Conservation (phyloP, 2,888 invertebrate species). For the Conchocele bisecta region DNA sequence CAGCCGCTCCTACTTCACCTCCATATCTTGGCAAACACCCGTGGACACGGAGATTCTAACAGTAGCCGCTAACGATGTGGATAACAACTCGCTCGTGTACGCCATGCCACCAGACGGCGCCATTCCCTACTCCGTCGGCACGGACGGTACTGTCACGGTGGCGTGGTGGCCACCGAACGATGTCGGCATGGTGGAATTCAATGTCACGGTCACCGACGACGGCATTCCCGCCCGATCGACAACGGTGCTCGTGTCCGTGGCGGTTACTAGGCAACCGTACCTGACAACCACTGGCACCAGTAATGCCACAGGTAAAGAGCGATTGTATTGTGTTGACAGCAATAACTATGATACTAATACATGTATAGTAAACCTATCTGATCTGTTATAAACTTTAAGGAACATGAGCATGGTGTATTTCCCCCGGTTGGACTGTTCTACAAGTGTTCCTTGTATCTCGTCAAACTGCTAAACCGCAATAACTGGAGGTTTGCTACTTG, state of each 20-base stretch:
- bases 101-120: background rate
- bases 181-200: background rate
- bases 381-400: no score
- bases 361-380: no score
- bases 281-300: no score
- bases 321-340: no score
- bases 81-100: constrained; percentile 16
- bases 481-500: no score
- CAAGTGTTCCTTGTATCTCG: no score
- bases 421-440: no score
- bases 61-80: constrained; percentile 26
- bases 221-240: constrained; percentile 32
- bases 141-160: constrained; percentile 5
- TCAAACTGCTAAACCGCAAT: no score
- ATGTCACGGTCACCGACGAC: constrained; percentile 11
- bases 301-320: no score
- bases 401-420: no score
- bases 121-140: constrained; percentile 1
- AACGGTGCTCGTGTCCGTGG: background rate
- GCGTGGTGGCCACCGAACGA: background rate
- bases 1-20: background rate
- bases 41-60: background rate
- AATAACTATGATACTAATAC: no score
- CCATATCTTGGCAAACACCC: background rate
- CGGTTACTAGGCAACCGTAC: no score